phyloP scores from a whole-genome alignment of 2,888 invertebrate species.

The Trachelus troglodyta region DNA sequence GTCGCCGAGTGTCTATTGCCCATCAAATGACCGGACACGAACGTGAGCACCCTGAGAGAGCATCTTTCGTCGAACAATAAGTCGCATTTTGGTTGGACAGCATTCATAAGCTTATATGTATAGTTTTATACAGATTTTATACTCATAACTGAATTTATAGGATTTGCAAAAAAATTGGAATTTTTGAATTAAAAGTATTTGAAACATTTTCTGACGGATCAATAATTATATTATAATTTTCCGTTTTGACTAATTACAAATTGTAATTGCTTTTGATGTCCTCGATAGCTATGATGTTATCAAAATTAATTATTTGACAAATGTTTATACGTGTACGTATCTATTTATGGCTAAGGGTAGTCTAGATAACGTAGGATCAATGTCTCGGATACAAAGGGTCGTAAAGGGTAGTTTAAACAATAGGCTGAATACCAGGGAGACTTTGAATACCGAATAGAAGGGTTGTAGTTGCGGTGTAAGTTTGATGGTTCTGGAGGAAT shows the following conservation, averaged over 20 bases:
- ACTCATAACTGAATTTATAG: conserved; percentile 5
- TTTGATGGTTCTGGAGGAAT: conserved; percentile 32
- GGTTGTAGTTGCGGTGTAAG: conserved; percentile 15
- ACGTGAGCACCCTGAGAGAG: background rate
- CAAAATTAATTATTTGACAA: background rate
- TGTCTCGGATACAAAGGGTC: conserved; percentile 14
- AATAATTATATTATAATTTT: background rate
- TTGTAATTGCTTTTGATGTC: background rate
- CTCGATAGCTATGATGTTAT: background rate
- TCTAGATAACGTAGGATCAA: background rate
- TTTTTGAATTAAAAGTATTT: background rate
- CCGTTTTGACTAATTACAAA: background rate
- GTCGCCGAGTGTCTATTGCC: conserved; percentile 49
- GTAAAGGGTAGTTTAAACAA: conserved; percentile 35
- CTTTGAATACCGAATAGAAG: background rate
- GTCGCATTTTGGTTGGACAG: background rate
- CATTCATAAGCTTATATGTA: conserved; percentile 24
- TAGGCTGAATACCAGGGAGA: conserved; percentile 22
- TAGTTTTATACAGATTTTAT: conserved; percentile 29
- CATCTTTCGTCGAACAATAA: conserved; percentile 2
- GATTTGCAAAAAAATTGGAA: background rate
- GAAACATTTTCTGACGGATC: background rate
- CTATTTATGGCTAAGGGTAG: background rate
- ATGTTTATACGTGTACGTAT: background rate
- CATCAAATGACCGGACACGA: conserved; percentile 44